Conservation (phyloP, 2,888 invertebrate species). For the Lithophane leautieri region DNA sequence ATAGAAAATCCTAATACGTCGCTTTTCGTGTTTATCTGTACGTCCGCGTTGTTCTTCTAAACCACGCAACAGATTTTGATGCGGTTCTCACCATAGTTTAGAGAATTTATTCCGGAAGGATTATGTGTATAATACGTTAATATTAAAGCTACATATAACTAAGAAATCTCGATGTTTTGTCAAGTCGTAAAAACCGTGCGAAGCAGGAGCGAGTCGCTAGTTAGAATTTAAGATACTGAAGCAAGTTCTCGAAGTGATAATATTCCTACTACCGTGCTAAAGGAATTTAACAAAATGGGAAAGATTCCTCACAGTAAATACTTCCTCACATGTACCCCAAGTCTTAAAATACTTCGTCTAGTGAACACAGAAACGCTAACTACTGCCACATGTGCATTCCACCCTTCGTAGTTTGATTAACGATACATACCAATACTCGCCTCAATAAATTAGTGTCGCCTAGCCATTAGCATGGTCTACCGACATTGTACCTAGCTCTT, state of each 20-base stretch:
- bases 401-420: slow-evolving; percentile 54
- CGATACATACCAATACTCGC: slow-evolving; percentile 42
- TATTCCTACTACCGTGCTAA: too few relatives aligned
- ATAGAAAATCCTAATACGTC: too few relatives aligned
- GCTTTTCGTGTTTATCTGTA: too few relatives aligned
- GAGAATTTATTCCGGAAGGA: too few relatives aligned
- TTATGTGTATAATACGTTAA: too few relatives aligned
- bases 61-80: too few relatives aligned
- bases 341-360: slow-evolving; percentile 41
- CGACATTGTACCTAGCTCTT: slow-evolving; percentile 38
- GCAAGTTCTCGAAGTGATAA: background rate
- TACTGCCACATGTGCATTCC: slow-evolving; percentile 50
- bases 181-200: too few relatives aligned
- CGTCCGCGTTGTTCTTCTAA: too few relatives aligned
- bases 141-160: too few relatives aligned
- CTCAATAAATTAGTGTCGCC: slow-evolving; percentile 61
- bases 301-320: slow-evolving; percentile 9
- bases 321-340: slow-evolving; percentile 9
- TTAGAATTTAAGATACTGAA: background rate
- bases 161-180: too few relatives aligned
- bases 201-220: too few relatives aligned
- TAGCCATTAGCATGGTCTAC: slow-evolving; percentile 47
- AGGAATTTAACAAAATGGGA: background rate
- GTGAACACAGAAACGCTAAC: slow-evolving; percentile 29
- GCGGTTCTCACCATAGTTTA: too few relatives aligned